phyloP scores from a whole-genome alignment of 2,888 invertebrate genomes.

The Halocaridina rubra region DNA sequence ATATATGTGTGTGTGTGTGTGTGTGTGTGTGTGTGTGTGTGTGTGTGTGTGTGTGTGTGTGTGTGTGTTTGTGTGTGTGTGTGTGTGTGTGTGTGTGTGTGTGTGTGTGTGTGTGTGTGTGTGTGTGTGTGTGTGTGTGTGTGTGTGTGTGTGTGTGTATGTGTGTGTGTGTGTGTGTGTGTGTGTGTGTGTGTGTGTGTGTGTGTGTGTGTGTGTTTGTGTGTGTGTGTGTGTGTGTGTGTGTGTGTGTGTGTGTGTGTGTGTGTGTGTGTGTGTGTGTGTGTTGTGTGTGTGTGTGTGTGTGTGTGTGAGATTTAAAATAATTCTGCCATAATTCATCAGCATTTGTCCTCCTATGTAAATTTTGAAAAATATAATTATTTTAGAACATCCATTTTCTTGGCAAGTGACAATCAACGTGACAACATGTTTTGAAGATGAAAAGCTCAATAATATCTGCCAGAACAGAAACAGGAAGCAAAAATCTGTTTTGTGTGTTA shows the following conservation, averaged over 20 bases:
- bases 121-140: not conserved
- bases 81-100: conserved; percentile 3
- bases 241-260: not conserved
- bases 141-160: not conserved
- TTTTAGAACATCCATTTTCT: no score
- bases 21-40: conserved; percentile 1
- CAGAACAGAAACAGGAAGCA: no score
- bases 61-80: not conserved
- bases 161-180: not conserved
- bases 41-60: conserved; percentile 3
- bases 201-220: not conserved
- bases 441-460: no score
- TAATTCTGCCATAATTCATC: not conserved
- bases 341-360: no score
- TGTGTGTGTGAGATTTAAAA: not conserved
- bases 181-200: not conserved
- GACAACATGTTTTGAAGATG: no score
- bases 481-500: no score
- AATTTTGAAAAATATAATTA: no score
- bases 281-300: not conserved
- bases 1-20: not conserved
- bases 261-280: not conserved
- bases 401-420: no score
- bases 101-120: not conserved
- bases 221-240: not conserved